Evolutionary conservation across 2,113 vertebrate genomes (phyloP).

Genomic region (Oostethus manadensis): DNA sequence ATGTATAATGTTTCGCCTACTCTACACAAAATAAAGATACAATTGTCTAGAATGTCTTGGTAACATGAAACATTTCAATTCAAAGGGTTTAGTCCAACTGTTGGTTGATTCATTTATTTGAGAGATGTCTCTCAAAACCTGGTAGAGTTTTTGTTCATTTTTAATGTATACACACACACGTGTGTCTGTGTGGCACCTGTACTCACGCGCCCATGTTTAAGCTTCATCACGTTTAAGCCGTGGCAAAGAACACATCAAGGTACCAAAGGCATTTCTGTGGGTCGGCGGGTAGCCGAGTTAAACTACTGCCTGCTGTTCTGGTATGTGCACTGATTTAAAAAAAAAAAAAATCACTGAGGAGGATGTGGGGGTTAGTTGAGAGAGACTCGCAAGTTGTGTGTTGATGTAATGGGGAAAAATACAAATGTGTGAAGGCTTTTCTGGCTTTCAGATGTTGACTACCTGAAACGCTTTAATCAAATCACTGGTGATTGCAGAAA

Average conservation of each 20-base stretch:
- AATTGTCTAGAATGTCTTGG: too few relatives aligned
- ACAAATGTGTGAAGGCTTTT: slow-evolving; percentile 12
- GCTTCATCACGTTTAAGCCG: slow-evolving; percentile 47
- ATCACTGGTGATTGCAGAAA: neutral
- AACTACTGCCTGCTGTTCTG: slow-evolving; percentile 68
- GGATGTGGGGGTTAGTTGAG: slow-evolving; percentile 43
- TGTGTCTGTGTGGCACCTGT: slow-evolving; percentile 31
- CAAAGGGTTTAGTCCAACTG: too few relatives aligned
- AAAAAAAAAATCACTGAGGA: slow-evolving; percentile 49
- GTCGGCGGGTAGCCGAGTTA: slow-evolving; percentile 59
- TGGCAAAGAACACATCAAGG: slow-evolving; percentile 58
- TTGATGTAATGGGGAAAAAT: slow-evolving; percentile 47
- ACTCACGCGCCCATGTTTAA: slow-evolving; percentile 56
- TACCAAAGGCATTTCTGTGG: slow-evolving; percentile 71
- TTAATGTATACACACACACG: too few relatives aligned
- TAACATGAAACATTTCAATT: too few relatives aligned
- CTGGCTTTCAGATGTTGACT: slow-evolving; percentile 6
- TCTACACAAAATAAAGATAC: too few relatives aligned
- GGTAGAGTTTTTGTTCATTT: slow-evolving; percentile 8
- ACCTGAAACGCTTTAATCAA: neutral
- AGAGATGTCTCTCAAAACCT: neutral
- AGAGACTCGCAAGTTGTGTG: slow-evolving; percentile 38
- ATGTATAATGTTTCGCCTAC: too few relatives aligned
- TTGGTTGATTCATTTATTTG: too few relatives aligned
- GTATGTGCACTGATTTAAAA: slow-evolving; percentile 65